Base-by-base conservation (phyloP, 2,113 vertebrate genomes). In the Pyrgilauda ruficollis region DNA sequence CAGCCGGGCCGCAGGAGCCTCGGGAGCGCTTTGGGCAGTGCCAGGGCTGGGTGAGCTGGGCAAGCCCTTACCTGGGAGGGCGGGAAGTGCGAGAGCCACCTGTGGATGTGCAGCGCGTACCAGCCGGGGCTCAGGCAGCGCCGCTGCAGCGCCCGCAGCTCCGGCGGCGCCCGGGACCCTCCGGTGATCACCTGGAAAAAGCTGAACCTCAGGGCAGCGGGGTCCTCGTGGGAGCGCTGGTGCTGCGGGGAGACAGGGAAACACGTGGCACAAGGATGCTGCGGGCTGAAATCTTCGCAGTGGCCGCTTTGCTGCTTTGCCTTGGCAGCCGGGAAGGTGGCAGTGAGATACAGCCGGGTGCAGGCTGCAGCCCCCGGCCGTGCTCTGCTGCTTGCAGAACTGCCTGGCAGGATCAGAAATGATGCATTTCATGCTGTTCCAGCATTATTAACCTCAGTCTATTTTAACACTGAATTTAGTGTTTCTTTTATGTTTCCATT, bases 221-320 rank as follows among this genome's bases (percentile, higher is more conserved):
- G 98, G 95, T 99, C 99, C 97, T 99, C 98, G 8, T 99, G 99
- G 81, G 99, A 99, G 97, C 98, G 98, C 90, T 99, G 99, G 94
- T 99, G 99, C 99, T 99, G 79, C 26, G 4, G 87, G 46, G 84
- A 90, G 35, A 90, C 43, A 87, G 23, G 43, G 8, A 66, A 43
- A 50, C 5, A 4, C 15, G 1, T 28, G 7, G 79, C 59, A 75
- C 18, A 8, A 4, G 56, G 83, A 11, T 15, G 69, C 56, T 27
- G 53, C 7, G 23, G 49, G 24, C 2, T 1, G 44, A 3, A 61
- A 18, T 10, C 6, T 16, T 22, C 22, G 37, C 37, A 37, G 37
- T 37, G 8, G 37, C 17, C 4, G 52, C 13, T 82, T 20, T 4
- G 17, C 7, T 20, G 1, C n/a, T 76, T 46, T 62, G 19, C 59